Conservation (phyloP, 2,113 vertebrate species). For the Corythaeola cristata region DNA sequence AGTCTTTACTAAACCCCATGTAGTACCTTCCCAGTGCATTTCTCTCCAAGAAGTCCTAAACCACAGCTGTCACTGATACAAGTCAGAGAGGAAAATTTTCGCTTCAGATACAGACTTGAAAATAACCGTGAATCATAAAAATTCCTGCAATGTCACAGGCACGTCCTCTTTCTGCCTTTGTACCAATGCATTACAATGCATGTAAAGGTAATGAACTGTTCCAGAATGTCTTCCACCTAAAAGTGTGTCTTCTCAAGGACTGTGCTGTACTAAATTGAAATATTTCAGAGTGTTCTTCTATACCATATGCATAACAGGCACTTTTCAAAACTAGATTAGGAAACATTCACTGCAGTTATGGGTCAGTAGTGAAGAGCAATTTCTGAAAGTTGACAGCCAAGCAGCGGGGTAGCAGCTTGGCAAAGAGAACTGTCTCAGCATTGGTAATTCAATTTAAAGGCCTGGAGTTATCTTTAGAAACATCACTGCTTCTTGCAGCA, state of each 20-base stretch:
- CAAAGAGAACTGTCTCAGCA: conserved; percentile 10
- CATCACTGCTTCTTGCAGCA: neutral
- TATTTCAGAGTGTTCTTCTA: neutral
- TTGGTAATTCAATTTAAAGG: conserved; percentile 49
- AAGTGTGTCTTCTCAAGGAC: neutral
- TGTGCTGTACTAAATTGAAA: neutral
- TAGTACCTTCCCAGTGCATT: neutral
- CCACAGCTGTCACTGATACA: neutral
- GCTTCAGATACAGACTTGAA: neutral
- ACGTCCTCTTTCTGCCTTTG: neutral
- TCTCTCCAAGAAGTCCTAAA: neutral
- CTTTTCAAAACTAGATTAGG: conserved; percentile 27
- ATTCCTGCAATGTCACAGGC: neutral
- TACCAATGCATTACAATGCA: neutral
- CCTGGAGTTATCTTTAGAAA: conserved; percentile 60
- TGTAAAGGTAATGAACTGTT: neutral
- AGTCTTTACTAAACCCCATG: neutral
- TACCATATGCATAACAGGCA: neutral
- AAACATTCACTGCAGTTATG: neutral
- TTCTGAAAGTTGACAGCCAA: conserved; percentile 36
- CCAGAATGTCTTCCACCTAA: neutral
- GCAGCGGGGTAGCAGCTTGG: neutral
- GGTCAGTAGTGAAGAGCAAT: conserved; percentile 36
- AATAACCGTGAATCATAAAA: neutral
- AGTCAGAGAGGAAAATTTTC: neutral